Base-by-base conservation (phyloP, 2,797 vertebrate species). In the Enteromius mattozi region DNA sequence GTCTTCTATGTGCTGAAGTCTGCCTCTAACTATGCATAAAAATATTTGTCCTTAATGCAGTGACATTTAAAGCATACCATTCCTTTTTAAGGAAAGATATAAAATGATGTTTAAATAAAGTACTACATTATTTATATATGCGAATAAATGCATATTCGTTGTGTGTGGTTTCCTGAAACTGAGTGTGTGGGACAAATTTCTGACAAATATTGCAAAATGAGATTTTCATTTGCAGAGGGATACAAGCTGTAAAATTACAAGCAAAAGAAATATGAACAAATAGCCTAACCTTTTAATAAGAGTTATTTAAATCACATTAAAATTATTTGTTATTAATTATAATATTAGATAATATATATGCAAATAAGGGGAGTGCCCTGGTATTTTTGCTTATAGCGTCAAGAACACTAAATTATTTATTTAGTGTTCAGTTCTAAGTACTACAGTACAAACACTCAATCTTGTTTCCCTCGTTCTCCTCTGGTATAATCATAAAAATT, bases 401-500 rank as follows among this genome's bases (percentile, higher is more conserved):
- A 42, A 42, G 13, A 59, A 27, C 30, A n/a, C 19, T 37, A 9
- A 27, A 77, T 61, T 19, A 10, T 33, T 74, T 37, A 56, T 56
- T 37, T 37, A 24, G 47, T 51, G 17, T 21, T 37, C 49, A 37
- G 14, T 76, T 37, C 37, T 56, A 76, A 66, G 63, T 33, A 66
- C 30, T 65, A 65, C 4, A 69, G 66, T n/a, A 69, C 14, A 42
- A 17, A 42, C 54, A 27, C 27, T 17, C 5, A 37, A 19, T 61
- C 2, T 27, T 42, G n/a, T 40, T 24, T 42, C n/a, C 54, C n/a
- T 40, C 51, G 24, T 33, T 78, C 24, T 78, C 14, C 42, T 63
- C 77, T 79, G 59, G 19, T 51, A 17, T 54, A 37, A 69, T 24
- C 63, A 54, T 80, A 54, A 19, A 66, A 76, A 65, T 37, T 19